Evolutionary conservation across 2,113 vertebrate species (phyloP).

Genomic region (Misgurnus mizolepis): DNA sequence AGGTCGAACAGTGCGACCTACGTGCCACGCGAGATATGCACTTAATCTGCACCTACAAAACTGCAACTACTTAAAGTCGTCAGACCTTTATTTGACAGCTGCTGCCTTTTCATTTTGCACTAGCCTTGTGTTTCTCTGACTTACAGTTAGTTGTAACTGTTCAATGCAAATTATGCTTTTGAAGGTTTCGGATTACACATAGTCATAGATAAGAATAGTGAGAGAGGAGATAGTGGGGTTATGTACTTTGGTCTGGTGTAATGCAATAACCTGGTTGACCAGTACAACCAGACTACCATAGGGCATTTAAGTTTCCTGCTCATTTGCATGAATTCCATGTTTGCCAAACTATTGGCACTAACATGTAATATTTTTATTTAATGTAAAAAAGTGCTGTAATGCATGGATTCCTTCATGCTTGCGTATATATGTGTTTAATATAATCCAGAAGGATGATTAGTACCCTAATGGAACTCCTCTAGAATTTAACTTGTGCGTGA

Average conservation of each 20-base stretch:
- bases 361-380: background rate
- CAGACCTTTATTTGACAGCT: conserved; percentile 20
- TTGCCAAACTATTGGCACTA: no score
- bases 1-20: conserved; percentile 32
- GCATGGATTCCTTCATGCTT: no score
- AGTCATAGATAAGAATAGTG: background rate
- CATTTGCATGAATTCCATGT: background rate
- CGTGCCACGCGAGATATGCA: conserved; percentile 13
- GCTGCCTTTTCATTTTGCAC: background rate
- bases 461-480: no score
- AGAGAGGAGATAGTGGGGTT: conserved; percentile 18
- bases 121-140: background rate
- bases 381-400: background rate
- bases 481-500: no score
- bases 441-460: background rate
- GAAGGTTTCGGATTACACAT: background rate
- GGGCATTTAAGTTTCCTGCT: background rate
- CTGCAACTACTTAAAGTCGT: background rate
- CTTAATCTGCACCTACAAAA: background rate
- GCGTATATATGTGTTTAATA: no score
- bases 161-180: background rate
- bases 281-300: background rate
- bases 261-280: conserved; percentile 5
- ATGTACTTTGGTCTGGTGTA: conserved; percentile 71
- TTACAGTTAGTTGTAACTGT: background rate